These are phyloP conservation scores for Menura novaehollandiae DNA, from an alignment of 2,113 vertebrate genomes.

Conservation along the genomic window DNA sequence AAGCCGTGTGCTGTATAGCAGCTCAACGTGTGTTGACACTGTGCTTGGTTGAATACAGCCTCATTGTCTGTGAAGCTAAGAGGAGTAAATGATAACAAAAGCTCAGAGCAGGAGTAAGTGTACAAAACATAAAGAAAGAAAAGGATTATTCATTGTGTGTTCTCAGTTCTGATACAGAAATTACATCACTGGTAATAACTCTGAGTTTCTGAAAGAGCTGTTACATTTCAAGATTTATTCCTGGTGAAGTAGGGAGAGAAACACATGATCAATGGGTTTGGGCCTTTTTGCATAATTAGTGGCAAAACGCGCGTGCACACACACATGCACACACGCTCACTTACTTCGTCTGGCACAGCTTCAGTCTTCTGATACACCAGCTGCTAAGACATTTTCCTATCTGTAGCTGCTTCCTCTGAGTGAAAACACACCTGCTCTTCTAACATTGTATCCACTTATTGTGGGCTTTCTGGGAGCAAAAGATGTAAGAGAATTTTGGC, in stretches of 20 bases:
- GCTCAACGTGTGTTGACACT: neutral
- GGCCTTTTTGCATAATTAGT: conserved; percentile 75
- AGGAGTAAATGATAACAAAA: neutral
- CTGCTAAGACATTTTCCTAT: conserved; percentile 80
- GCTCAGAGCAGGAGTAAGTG: neutral
- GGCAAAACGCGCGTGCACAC: neutral
- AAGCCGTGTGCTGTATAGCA: neutral
- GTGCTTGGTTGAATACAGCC: neutral
- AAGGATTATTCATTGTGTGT: neutral
- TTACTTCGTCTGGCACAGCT: conserved; percentile 74
- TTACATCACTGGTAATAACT: conserved; percentile 7
- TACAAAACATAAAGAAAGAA: conserved; percentile 9
- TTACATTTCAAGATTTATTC: conserved; percentile 38
- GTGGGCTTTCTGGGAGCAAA: conserved; percentile 61
- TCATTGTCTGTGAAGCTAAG: neutral
- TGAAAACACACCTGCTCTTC: conserved; percentile 81
- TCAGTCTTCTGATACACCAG: conserved; percentile 78
- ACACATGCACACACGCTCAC: neutral
- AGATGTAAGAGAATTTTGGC: conserved; percentile 64
- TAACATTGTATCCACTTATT: conserved; percentile 71
- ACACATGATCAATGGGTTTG: conserved; percentile 68
- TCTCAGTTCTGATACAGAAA: conserved; percentile 7
- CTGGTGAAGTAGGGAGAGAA: conserved; percentile 57
- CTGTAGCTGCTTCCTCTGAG: conserved; percentile 70
- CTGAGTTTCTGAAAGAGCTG: conserved; percentile 42